Evolutionary conservation across 30 jellyfish, hydroid and myxozoan species (phyloP), one percentile per base, ranked within the genome.

Genomic region (Cassiopea xamachana): DNA sequence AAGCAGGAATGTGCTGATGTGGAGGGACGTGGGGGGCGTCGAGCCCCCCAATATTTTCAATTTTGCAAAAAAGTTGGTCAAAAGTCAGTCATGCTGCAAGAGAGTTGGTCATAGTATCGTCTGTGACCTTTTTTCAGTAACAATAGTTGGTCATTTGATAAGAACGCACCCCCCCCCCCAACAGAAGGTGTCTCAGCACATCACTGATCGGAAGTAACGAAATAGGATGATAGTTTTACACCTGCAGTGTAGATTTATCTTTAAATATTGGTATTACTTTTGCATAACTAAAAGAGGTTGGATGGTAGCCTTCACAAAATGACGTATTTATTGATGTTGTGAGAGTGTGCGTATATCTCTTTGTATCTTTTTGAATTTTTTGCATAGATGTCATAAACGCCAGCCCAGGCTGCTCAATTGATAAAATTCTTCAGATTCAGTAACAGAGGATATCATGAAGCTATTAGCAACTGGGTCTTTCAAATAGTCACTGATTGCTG

Each of bases 301-400:
- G 91, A 68, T 2, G 50, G 91, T 58, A 88, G 48, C 95, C 91
- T 15, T 61, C 79, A 49, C 79, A n/a, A 51, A 88, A 69, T 47
- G 91, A 80, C 2, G 55, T 59, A 78, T 79, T 77, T 50, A 79
- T 88, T 83, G 67, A 79, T 27, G 80, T 46, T 60, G 67, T 60
- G 79, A 59, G 55, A 86, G 95, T 48, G 39, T 17, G 50, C 51
- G 45, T 79, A 78, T 72, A 4, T 49, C 59, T 59, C 68, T 64
- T 48, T 79, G 67, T 48, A 88, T 67, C 43, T n/a, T 17, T 80
- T 88, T 88, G 10, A 88, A 68, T 58, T 45, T 13, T 43, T 13
- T 61, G 50, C 69, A 39, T 78, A 79, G 14, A 77, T 78, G 71
- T 69, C 80, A 70, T 62, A 77, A 69, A 91, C 82, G 68, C 77